Percentiles rank a stretch among this genome's conserved stretches.
phyloP scores from a whole-genome alignment of 35 echinoderm and acorn worm genomes.

The Acanthaster planci region DNA sequence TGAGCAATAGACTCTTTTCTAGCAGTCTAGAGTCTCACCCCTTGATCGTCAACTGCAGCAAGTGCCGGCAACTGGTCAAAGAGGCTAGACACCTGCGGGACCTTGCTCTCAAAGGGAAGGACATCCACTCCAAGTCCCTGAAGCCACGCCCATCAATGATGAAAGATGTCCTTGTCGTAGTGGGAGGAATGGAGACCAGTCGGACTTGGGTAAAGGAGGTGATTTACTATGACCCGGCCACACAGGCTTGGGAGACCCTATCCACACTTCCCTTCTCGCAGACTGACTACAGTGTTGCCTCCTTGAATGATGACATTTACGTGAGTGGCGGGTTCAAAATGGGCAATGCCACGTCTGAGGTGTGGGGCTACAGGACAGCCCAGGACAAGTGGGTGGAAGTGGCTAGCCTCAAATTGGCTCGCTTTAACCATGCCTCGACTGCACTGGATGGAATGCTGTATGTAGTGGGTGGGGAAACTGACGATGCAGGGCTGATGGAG shows the following conservation, averaged over 20 bases:
- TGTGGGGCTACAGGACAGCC: constrained; percentile 52
- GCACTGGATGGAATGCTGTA: constrained; percentile 47
- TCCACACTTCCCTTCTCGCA: constrained; percentile 57
- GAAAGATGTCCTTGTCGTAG: constrained; percentile 66
- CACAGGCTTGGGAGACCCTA: constrained; percentile 49
- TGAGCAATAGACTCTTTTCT: constrained; percentile 49
- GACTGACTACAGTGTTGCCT: constrained; percentile 67
- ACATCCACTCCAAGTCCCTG: constrained; percentile 37
- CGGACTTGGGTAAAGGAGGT: constrained; percentile 60
- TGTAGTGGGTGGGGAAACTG: constrained; percentile 75
- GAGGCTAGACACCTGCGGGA: constrained; percentile 82
- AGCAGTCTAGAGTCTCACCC: neutral
- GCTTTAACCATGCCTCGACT: constrained; percentile 69
- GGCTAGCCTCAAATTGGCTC: constrained; percentile 17
- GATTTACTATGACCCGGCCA: constrained; percentile 43
- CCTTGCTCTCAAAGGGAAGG: constrained; percentile 57
- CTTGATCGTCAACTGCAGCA: constrained; percentile 22
- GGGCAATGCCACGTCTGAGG: constrained; percentile 31
- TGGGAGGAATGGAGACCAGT: constrained; percentile 73
- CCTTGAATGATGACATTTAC: constrained; percentile 53
- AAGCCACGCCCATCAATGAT: constrained; percentile 48
- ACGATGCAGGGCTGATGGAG: constrained; percentile 36
- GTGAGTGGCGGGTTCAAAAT: constrained; percentile 60
- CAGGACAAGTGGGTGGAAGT: constrained; percentile 47
- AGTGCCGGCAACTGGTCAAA: constrained; percentile 43